These are phyloP conservation scores for Dysdera silvatica DNA, from an alignment of 1,140 invertebrate species.

Conservation along the genomic window DNA sequence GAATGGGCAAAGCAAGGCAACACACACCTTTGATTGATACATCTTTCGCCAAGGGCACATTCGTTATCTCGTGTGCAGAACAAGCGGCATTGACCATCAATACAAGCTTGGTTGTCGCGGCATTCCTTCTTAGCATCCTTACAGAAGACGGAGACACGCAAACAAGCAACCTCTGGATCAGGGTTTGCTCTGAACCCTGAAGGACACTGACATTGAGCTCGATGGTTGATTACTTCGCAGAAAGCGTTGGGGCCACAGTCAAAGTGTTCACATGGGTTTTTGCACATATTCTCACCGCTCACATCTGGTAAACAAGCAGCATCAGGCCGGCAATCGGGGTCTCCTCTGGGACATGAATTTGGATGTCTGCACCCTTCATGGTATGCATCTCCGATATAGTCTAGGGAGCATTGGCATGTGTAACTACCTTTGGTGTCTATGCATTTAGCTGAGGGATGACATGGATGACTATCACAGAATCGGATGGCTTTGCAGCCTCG, in stretches of 20 bases:
- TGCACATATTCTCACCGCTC: slow-evolving; percentile 61
- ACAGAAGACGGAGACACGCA: slow-evolving; percentile 58
- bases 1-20: slow-evolving; percentile 66
- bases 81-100: slow-evolving; percentile 69
- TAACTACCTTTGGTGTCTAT: slow-evolving; percentile 54
- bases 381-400: slow-evolving; percentile 70
- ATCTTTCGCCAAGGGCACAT: slow-evolving; percentile 70
- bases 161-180: slow-evolving; percentile 58
- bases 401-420: slow-evolving; percentile 64
- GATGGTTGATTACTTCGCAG: slow-evolving; percentile 64
- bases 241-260: slow-evolving; percentile 65
- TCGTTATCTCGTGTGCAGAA: slow-evolving; percentile 68
- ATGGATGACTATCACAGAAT: slow-evolving; percentile 64
- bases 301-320: slow-evolving; percentile 60
- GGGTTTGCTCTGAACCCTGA: slow-evolving; percentile 59
- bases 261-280: slow-evolving; percentile 68
- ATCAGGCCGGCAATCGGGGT: slow-evolving; percentile 64
- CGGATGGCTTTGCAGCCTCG: slow-evolving; percentile 45
- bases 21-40: slow-evolving; percentile 58
- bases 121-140: slow-evolving; percentile 66
- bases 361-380: slow-evolving; percentile 57
- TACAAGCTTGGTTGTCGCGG: slow-evolving; percentile 60
- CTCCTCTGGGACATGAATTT: slow-evolving; percentile 59
- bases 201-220: slow-evolving; percentile 65
- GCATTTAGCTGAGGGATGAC: slow-evolving; percentile 70